Base-by-base conservation (phyloP, 2,888 invertebrate genomes). In the Polyommatus icarus region DNA sequence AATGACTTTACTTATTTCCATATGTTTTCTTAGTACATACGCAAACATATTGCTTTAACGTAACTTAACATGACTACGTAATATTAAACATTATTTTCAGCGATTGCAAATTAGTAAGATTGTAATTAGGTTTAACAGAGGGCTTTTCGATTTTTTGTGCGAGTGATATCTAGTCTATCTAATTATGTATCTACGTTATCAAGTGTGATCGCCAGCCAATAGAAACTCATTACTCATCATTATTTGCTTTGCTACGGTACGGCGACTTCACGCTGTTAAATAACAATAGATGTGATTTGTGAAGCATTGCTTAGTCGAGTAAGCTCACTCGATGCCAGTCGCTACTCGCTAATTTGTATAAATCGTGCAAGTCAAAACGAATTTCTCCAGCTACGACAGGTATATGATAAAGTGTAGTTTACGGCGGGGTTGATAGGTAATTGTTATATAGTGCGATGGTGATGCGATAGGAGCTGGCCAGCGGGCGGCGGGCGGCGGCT, bases 401-500 rank as follows among this genome's bases (percentile, higher is more conserved):
- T 10, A 40, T 15, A 40, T 72, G 72, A 72, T 67, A 72, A 18
- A 32, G 36, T n/a, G 3, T 29, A 40, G 75, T 75, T 75, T 75
- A 54, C 50, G 12, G 29, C 18, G 75, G 29, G 50, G 75, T 46
- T 80, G 71, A 77, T 71, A 50, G 80, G 75, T 75, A 75, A 54
- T 75, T 54, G 75, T 75, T 75, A 75, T 75, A 54, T 76, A 78
- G 61, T 78, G 72, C 61, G 73, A 77, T 77, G 36, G 24, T 77
- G 54, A 73, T 61, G 61, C 15, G 77, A 77, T 77, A 77, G 24
- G 40, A 77, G 73, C 40, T 57, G 77, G 73, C 78, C 76, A 79
- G 75, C 67, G 50, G 84, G 79, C 76, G 77, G 78, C 78, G 83
- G 87, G 87, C 85, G 84, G 79, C 76, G 77, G 78, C 77, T 83